Percentiles rank a stretch among this genome's conserved stretches.
Conservation (phyloP, 2,888 invertebrate species). For the Itoplectis maculator region DNA sequence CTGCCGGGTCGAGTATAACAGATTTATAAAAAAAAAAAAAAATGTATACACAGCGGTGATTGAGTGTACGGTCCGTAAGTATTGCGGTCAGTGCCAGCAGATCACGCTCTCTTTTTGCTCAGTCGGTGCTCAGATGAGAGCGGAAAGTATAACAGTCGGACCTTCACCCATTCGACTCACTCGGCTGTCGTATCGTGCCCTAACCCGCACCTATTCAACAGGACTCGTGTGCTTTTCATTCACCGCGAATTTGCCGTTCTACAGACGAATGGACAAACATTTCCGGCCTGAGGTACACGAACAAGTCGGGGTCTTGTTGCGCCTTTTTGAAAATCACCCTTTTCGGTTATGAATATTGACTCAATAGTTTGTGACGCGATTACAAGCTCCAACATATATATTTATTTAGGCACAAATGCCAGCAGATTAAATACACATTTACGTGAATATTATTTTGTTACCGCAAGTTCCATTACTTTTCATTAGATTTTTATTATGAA, state of each 20-base stretch:
- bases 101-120: constrained; percentile 15
- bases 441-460: no score
- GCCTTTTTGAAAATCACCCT: no score
- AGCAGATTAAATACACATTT: background rate
- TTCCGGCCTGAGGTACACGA: no score
- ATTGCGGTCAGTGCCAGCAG: constrained; percentile 11
- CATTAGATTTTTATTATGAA: background rate
- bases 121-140: background rate
- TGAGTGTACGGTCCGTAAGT: constrained; percentile 4
- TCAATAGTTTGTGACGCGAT: no score
- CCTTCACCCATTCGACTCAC: background rate
- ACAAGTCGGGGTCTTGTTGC: no score
- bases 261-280: no score
- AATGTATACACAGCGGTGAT: background rate
- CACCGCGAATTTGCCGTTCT: no score
- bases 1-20: background rate
- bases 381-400: no score
- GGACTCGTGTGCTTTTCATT: background rate
- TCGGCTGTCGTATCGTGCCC: background rate
- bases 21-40: background rate
- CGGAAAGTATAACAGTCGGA: constrained; percentile 16
- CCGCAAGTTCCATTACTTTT: background rate
- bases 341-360: no score
- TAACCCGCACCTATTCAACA: background rate
- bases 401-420: background rate